Base-by-base conservation (phyloP, 1,140 invertebrate genomes). In the Orussus abietinus region DNA sequence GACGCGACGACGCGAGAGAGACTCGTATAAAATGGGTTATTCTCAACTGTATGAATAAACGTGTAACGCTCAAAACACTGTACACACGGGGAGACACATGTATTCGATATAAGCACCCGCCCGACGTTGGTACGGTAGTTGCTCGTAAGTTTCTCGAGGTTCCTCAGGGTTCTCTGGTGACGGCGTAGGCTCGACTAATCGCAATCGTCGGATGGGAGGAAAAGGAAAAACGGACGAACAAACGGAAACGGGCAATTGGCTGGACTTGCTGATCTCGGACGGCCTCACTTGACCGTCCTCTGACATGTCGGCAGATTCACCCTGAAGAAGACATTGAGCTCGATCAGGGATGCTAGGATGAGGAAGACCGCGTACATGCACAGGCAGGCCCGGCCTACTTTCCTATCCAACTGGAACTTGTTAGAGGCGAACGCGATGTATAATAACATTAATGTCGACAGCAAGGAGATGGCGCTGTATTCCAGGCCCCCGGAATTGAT, bases 321-420 rank as follows among this genome's bases (percentile, higher is more conserved):
- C 44, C 75, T 78, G 69, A 92, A 90, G 76, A 92, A 90, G 42
- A 88, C 82, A 69, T 92, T 91, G 41, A 92, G 75, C 74, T 92
- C 90, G 50, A 91, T 89, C 35, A 92, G 77, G 38, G 83, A 83
- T 29, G 89, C 88, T 47, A 92, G 73, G 34, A 86, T 75, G 36
- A 92, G 74, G 58, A 90, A 92, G 11, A 82, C 78, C 28, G 78
- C 75, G 69, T 92, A 92, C 71, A 90, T 84, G 42, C 84, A 59
- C 20, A 89, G 74, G 60, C 88, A 88, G 31, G 84, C 79, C 22
- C 84, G 70, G 33, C 89, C 90, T 20, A 86, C 82, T 68, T 81
- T 82, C 66, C 79, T 83, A 66, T 90, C 85, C 57, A 90, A 69
- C 59, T 82, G 80, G 63, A 90, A 91, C 66, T 84, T 84, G 64